Base-by-base conservation (phyloP, 2,113 vertebrate species). In the Peromyscus californicus region DNA sequence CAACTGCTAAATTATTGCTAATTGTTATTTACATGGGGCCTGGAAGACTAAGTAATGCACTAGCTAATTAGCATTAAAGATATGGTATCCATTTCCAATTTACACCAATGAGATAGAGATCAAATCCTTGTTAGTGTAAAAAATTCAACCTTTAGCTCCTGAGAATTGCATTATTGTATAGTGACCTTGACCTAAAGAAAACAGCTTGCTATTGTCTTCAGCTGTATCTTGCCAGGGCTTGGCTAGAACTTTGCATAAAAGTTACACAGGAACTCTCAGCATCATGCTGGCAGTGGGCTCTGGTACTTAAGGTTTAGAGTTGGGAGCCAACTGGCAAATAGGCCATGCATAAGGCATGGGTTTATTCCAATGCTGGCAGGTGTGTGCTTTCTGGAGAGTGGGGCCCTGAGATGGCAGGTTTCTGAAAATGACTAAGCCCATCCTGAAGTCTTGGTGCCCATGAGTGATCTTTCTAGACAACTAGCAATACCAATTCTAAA, bases 1-100 rank as follows among this genome's bases (percentile, higher is more conserved):
- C 97, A 98, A 99, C 98, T 99, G 98, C 98, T 98, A 98, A 98
- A 99, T 99, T 98, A 98, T 99, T 98, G 98, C 98, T 99, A 99
- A 99, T 99, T 99, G 98, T 99, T 98, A 98, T 99, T 99, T 99
- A 99, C 97, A 98, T 1, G 63, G 98, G 98, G 98, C 98, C 98
- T 98, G 97, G 98, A 99, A 99, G 98, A 98, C 98, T 98, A 98
- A 98, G 98, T 95, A 98, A 98, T 97, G 98, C 93, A 96, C 95
- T 97, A 98, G 96, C 97, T 98, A 99, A 99, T 99, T 99, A 99
- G 96, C 97, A 98, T 98, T 98, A 98, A 98, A 99, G 98, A 99
- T 98, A 98, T 98, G 98, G 98, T 98, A 98, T 98, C 98, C 97
- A 98, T 98, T 98, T 98, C 97, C 97, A 99, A 99, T 98, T 98